Evolutionary conservation across 2,888 invertebrate genomes (phyloP), one percentile per base, ranked within the genome.

Genomic region (Augiades crinisus): DNA sequence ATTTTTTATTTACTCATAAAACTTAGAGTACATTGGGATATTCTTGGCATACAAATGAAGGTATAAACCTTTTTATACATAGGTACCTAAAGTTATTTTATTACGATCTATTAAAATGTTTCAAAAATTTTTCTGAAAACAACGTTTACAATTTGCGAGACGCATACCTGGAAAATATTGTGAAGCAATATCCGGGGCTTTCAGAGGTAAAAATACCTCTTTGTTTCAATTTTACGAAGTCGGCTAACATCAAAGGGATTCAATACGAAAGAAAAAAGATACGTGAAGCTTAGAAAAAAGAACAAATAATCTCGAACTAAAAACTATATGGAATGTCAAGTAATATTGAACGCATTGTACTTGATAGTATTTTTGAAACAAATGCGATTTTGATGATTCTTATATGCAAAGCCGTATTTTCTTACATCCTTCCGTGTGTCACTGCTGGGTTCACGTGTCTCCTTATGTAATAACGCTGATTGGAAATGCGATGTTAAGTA

Each of bases 1-100:
- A 27, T 41, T 41, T 50, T 50, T 50, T 50, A 43, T 50, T 50
- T 13, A 41, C 27, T 43, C 49, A 27, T 50, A 43, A 43, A 50
- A 34, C 34, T 43, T 27, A 43, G 41, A 13, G 41, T 36, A 34
- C 33, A 13, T 19, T 34, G 34, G 12, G 24, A 36, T 50, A 36
- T 50, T 50, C 27, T 43, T 34, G 34, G 34, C 38, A 40, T 33
- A 47, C 31, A 47, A 31, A 16, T 27, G 13, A 31, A 33, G 22
- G 24, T n/a, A n/a, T n/a, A n/a, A n/a, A n/a, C n/a, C n/a, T n/a
- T n/a, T n/a, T n/a, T n/a, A n/a, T n/a, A n/a, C n/a, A n/a, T n/a
- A n/a, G n/a, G n/a, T 14, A 40, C 31, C 36, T 27, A 14, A 43
- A 43, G 27, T 50, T 41, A 33, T 43, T 41, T 43, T 50, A 50